Base-by-base conservation (phyloP, 2,113 vertebrate species). In the Falcunculus frontatus region DNA sequence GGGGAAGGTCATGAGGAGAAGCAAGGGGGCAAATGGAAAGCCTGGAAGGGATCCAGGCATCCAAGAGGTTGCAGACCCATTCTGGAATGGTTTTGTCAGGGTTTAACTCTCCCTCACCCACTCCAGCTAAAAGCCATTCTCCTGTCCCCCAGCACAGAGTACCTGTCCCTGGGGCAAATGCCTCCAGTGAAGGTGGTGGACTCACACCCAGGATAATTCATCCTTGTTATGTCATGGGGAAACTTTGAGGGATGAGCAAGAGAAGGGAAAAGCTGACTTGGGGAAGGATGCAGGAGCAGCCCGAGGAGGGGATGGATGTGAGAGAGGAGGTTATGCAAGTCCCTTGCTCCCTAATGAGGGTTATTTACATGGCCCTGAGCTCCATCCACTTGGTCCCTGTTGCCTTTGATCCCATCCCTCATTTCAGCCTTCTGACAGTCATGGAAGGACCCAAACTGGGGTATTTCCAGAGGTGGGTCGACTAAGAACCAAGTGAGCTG, bases 401-500 rank as follows among this genome's bases (percentile, higher is more conserved):
- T 13, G 25, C 89, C 67, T 89, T 70, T 60, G 53, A 92, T 72
- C 68, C 87, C 46, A 4, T 57, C 90, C 93, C 84, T 96, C 64
- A 37, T 93, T 85, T 84, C 91, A 96, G 5, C 88, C 85, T 68
- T n/a, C 53, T 65, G 87, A 89, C 94, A 95, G 73, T 89, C 96
- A 69, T 5, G 11, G 68, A 94, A 91, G 75, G 64, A 20, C 82
- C 95, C 69, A 76, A 95, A 97, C 69, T 92, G 94, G 96, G 91
- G 55, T 86, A 57, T 95, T 97, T 97, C 93, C 53, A 60, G 90
- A 86, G 95, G 84, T 87, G 89, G 86, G 68, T 89, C 97, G 95
- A 93, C 89, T 91, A 74, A 97, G 91, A 92, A 91, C 69, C 26
- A 13, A 84, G 82, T 87, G 97, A 97, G 95, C 97, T 96, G 97